A percentile compares a stretch with the other conserved stretches of the same genome.
phyloP scores from a whole-genome alignment of 1,140 invertebrate genomes.

The Ceratosolen solmsi region DNA sequence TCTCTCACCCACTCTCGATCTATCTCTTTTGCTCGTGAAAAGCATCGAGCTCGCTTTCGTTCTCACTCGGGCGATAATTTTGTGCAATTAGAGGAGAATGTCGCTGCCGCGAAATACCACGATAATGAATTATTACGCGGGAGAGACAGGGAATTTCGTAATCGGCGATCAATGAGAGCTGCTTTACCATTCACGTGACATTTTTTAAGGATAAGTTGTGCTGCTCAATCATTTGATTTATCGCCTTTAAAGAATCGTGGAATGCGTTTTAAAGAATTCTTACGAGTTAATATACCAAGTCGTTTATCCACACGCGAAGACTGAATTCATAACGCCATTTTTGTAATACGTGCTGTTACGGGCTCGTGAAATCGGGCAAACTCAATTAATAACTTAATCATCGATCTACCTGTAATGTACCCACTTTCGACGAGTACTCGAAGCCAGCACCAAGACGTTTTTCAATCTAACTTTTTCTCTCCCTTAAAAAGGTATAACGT shows the following conservation, averaged over 20 bases:
- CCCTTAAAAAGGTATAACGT: slow-evolving; percentile 54
- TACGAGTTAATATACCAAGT: neutral
- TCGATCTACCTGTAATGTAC: neutral
- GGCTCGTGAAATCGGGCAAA: neutral
- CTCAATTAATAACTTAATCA: neutral
- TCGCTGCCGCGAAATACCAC: neutral
- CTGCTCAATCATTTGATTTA: neutral
- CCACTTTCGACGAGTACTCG: neutral
- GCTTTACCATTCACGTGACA: neutral
- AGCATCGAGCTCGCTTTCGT: neutral
- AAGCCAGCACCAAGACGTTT: neutral
- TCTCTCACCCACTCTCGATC: no score
- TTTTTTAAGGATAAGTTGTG: neutral
- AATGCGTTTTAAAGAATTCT: neutral
- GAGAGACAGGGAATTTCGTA: neutral
- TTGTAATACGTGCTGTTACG: neutral
- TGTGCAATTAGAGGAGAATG: slow-evolving; percentile 13
- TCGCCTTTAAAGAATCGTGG: neutral
- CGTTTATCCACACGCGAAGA: neutral
- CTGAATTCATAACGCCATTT: neutral
- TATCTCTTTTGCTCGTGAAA: neutral
- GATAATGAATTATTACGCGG: slow-evolving; percentile 19
- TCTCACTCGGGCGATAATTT: neutral
- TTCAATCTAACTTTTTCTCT: neutral
- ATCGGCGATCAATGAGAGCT: neutral